Evolutionary conservation across 1,140 invertebrate species (phyloP), one percentile per base, ranked within the genome.

Genomic region (Plutomurus gul): DNA sequence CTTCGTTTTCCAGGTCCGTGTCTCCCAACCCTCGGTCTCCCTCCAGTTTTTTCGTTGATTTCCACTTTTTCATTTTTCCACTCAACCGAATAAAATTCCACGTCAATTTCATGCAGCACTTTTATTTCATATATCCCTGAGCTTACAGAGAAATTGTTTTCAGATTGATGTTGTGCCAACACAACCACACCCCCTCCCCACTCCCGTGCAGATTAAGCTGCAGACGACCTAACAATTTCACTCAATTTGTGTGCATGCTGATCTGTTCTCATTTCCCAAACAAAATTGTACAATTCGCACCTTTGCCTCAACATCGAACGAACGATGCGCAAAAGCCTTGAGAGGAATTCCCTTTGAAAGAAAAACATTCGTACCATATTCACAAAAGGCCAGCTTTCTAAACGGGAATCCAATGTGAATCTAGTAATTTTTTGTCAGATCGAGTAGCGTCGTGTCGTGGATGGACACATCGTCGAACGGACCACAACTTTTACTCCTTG

Each of bases 11-110:
- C 3, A 16, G 20, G 18, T 72, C 76, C 37, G 30, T 40, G 18
- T 4, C 39, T 1, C 16, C 5, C 20, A 10, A n/a, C 49, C 20
- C 76, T 18, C n/a, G n/a, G n/a, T 70, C 46, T 5, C 4, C 25
- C 20, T 75, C 73, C n/a, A 79, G 18, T 46, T 51, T 56, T 56
- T 75, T 74, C 1, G 43, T 79, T 49, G 80, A 77, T 40, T 75
- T 81, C 80, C 80, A 81, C 72, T 75, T 72, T 51, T 76, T 56
- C 76, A 78, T 81, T 75, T 81, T 81, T 22, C 47, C 40, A 47
- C 71, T 78, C 16, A 77, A 20, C 20, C 71, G 30, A 75, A 75
- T 56, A 40, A 75, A 74, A 27, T 79, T 71, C 72, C 71, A 75
- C 46, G 47, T 33, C 13, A 79, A 46, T 39, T 79, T 70, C 78